phyloP scores from a whole-genome alignment of 2,113 vertebrate species.

The Pollachius pollachius region DNA sequence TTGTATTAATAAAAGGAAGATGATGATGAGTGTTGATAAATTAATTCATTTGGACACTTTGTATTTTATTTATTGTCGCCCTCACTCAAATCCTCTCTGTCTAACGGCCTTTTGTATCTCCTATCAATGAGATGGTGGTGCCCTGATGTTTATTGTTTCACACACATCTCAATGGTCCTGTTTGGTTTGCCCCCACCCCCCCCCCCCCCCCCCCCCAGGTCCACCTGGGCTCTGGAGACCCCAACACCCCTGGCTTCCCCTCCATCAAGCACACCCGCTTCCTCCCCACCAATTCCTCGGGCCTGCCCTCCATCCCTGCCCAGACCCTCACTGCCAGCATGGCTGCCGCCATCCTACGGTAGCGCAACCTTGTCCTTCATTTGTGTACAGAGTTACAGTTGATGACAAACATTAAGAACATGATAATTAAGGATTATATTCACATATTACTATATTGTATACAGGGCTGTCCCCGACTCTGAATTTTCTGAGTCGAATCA shows the following conservation, averaged over 20 bases:
- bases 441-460: no score
- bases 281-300: constrained; percentile 81
- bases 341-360: constrained; percentile 74
- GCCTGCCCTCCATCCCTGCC: constrained; percentile 85
- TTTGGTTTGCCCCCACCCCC: constrained; percentile 16
- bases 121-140: no score
- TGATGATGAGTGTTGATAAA: neutral
- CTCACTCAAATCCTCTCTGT: no score
- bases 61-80: no score
- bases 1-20: neutral
- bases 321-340: constrained; percentile 79
- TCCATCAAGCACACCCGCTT: constrained; percentile 96
- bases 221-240: constrained; percentile 91
- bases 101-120: no score
- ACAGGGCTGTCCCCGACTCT: no score
- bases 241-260: constrained; percentile 94
- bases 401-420: neutral
- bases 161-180: neutral
- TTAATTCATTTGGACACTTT: no score
- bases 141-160: no score
- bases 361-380: constrained; percentile 30
- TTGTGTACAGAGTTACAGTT: neutral
- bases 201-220: constrained; percentile 71
- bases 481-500: no score
- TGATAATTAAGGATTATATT: neutral